Evolutionary conservation across 2,113 vertebrate genomes (phyloP).

Genomic region (Nymphicus hollandicus): DNA sequence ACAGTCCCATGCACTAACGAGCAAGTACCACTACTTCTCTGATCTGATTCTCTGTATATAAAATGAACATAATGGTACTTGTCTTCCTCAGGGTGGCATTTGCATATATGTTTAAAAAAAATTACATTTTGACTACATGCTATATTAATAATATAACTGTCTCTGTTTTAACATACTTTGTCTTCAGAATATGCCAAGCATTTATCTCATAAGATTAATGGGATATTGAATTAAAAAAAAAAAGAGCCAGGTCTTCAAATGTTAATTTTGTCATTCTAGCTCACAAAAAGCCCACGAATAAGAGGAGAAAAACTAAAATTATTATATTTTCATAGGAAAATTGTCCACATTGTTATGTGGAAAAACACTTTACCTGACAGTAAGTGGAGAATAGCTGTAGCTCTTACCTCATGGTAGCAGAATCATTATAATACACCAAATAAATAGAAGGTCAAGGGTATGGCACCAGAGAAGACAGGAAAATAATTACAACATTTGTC

Average conservation of each 20-base stretch:
- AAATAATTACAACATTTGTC: not conserved
- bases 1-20: not conserved
- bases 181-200: not conserved
- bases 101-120: not conserved
- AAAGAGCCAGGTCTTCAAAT: not conserved
- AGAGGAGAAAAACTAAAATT: not conserved
- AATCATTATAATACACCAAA: not conserved
- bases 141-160: not conserved
- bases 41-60: not conserved
- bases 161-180: not conserved
- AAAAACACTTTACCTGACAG: not conserved
- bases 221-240: not conserved
- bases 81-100: not conserved
- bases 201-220: not conserved
- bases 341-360: not conserved
- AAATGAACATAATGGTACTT: not conserved
- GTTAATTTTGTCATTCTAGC: not conserved
- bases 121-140: not conserved
- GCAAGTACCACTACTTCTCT: not conserved
- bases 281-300: not conserved
- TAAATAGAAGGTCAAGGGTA: conserved; percentile 20
- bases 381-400: not conserved
- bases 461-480: not conserved
- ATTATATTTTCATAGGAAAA: not conserved
- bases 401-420: not conserved